These are phyloP conservation scores for Caranx ignobilis DNA, from an alignment of 2,113 vertebrate species.

Conservation along the genomic window DNA sequence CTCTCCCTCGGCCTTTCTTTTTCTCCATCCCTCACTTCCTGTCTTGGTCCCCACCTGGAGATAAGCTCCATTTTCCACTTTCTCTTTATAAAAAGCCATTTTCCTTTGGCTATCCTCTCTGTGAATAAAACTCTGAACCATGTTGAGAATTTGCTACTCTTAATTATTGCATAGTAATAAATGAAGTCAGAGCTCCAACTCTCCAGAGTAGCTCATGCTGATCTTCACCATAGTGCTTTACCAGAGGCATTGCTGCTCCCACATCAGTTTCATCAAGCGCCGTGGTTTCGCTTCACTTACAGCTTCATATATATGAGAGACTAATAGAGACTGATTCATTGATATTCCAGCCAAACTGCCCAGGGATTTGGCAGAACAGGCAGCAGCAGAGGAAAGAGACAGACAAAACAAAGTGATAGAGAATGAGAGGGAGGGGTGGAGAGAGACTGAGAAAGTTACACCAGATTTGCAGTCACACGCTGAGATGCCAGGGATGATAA, in stretches of 20 bases:
- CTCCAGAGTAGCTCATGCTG: slow-evolving; percentile 60
- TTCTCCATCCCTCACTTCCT: slow-evolving; percentile 16
- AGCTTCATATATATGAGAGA: slow-evolving; percentile 55
- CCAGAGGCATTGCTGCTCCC: slow-evolving; percentile 67
- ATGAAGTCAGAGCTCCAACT: slow-evolving; percentile 55
- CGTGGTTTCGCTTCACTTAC: slow-evolving; percentile 64
- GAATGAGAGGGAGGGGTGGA: slow-evolving; percentile 41
- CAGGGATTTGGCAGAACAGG: slow-evolving; percentile 58
- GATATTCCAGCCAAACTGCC: slow-evolving; percentile 63
- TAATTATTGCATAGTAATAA: slow-evolving; percentile 72
- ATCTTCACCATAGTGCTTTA: slow-evolving; percentile 61
- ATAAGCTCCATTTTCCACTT: slow-evolving; percentile 38
- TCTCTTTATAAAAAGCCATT: slow-evolving; percentile 38
- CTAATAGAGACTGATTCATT: slow-evolving; percentile 73
- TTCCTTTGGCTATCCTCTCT: slow-evolving; percentile 50
- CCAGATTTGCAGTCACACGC: slow-evolving; percentile 50
- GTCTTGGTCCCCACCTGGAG: slow-evolving; percentile 5
- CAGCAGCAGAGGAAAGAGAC: slow-evolving; percentile 46
- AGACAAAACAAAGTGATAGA: slow-evolving; percentile 65
- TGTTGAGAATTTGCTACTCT: slow-evolving; percentile 60
- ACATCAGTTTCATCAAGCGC: slow-evolving; percentile 62
- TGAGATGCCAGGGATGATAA: slow-evolving; percentile 70
- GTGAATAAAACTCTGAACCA: slow-evolving; percentile 49
- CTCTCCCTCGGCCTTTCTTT: slow-evolving; percentile 15
- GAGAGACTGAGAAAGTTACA: slow-evolving; percentile 49